These are phyloP conservation scores for Sarcophaga bullata DNA, from an alignment of 1,140 invertebrate genomes.

Conservation along the genomic window DNA sequence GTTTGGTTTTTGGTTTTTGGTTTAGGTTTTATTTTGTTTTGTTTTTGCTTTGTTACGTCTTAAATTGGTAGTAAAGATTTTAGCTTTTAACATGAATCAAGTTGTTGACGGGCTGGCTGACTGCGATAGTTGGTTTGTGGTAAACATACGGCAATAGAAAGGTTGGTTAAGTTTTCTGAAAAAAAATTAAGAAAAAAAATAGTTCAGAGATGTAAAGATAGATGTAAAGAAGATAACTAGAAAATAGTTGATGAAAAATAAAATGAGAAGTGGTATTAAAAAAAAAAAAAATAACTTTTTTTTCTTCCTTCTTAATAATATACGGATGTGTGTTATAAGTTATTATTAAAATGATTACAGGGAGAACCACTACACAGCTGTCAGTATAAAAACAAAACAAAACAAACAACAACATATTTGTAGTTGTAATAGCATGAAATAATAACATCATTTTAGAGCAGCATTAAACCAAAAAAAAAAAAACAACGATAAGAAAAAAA, in stretches of 20 bases:
- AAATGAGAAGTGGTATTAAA: too few relatives aligned
- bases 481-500: background rate
- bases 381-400: background rate
- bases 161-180: background rate
- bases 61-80: constrained; percentile 5
- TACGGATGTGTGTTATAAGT: constrained; percentile 21
- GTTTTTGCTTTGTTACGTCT: too few relatives aligned
- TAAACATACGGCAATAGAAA: background rate
- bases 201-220: background rate
- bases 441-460: too few relatives aligned
- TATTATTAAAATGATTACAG: constrained; percentile 20
- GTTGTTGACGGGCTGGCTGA: too few relatives aligned
- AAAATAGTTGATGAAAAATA: too few relatives aligned
- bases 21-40: background rate
- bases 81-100: background rate
- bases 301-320: too few relatives aligned
- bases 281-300: background rate
- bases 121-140: background rate
- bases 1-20: background rate
- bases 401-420: background rate
- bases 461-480: too few relatives aligned
- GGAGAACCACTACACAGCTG: background rate
- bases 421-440: too few relatives aligned
- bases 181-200: background rate
- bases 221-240: too few relatives aligned